Evolutionary conservation across 2,888 invertebrate genomes (phyloP).

Genomic region (Arrhopalites spinosus): DNA sequence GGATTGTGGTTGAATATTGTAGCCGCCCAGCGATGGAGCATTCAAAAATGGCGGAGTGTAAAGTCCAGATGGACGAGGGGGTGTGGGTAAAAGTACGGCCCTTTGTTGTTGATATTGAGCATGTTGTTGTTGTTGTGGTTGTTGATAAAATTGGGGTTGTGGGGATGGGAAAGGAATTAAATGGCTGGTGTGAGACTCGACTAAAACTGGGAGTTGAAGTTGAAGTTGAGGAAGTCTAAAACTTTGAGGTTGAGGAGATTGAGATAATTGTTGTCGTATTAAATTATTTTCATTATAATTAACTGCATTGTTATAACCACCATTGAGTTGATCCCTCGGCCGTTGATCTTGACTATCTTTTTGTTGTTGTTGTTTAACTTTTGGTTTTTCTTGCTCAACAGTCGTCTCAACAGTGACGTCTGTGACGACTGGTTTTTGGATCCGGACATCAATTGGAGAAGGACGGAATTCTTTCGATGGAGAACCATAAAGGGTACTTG

Average conservation of each 20-base stretch:
- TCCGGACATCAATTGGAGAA: too few relatives aligned
- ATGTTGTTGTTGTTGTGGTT: constrained; percentile 23
- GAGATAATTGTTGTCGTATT: background rate
- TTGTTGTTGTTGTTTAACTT: background rate
- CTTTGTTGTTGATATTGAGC: background rate
- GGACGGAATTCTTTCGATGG: background rate
- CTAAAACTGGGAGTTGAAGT: constrained; percentile 28
- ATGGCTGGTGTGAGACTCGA: constrained; percentile 26
- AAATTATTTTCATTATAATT: background rate
- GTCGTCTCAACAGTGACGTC: background rate
- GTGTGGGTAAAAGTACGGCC: constrained; percentile 16
- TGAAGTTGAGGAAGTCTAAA: constrained; percentile 3
- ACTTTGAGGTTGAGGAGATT: constrained; percentile 3
- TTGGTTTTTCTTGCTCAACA: background rate
- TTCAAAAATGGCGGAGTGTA: constrained; percentile 24
- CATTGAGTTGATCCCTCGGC: background rate
- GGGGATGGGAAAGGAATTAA: constrained; percentile 13
- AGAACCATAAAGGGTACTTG: background rate
- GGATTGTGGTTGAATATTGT: constrained; percentile 21
- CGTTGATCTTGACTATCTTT: background rate
- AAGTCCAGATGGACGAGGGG: constrained; percentile 25
- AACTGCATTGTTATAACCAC: too few relatives aligned
- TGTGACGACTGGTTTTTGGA: too few relatives aligned
- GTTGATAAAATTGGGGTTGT: constrained; percentile 6
- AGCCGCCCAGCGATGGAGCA: background rate